Evolutionary conservation across 2,797 vertebrate genomes (phyloP).

Genomic region (Acipenser ruthenus): DNA sequence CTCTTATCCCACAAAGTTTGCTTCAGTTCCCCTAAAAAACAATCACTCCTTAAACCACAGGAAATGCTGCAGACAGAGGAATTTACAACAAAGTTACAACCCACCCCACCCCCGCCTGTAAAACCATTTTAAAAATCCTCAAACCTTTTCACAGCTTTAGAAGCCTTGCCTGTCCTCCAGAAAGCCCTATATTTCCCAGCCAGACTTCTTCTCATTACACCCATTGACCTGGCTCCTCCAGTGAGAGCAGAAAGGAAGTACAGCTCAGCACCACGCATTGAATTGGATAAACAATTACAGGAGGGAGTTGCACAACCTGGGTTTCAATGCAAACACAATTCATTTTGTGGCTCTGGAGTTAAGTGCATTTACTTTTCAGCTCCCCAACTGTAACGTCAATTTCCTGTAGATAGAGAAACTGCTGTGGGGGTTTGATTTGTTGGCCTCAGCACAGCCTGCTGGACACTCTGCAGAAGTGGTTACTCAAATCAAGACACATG

Average conservation of each 20-base stretch:
- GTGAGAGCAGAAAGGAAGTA: background rate
- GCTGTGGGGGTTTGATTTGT: background rate
- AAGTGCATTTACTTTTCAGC: constrained; percentile 10
- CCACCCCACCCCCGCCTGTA: too few species aligned
- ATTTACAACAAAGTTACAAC: too few species aligned
- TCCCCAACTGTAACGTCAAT: constrained; percentile 4
- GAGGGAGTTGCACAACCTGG: background rate
- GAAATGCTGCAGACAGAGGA: too few species aligned
- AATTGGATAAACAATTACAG: background rate
- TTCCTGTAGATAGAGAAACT: constrained; percentile 13
- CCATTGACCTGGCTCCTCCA: background rate
- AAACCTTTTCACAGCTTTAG: background rate
- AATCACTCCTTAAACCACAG: too few species aligned
- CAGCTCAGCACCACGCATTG: background rate
- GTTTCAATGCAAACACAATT: background rate
- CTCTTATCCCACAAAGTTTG: too few species aligned
- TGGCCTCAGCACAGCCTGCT: constrained; percentile 2
- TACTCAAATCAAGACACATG: background rate
- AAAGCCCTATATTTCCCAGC: background rate
- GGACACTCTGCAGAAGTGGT: background rate
- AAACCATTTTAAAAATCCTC: too few species aligned
- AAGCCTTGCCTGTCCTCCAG: background rate
- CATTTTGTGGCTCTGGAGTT: background rate
- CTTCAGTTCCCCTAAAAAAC: too few species aligned
- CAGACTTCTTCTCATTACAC: background rate